A percentile compares a stretch with the other conserved stretches of the same genome.
These are phyloP conservation scores for Pseudorhiza aurosa DNA, from an alignment of 30 jellyfish, hydroid and myxozoan species.

Conservation along the genomic window DNA sequence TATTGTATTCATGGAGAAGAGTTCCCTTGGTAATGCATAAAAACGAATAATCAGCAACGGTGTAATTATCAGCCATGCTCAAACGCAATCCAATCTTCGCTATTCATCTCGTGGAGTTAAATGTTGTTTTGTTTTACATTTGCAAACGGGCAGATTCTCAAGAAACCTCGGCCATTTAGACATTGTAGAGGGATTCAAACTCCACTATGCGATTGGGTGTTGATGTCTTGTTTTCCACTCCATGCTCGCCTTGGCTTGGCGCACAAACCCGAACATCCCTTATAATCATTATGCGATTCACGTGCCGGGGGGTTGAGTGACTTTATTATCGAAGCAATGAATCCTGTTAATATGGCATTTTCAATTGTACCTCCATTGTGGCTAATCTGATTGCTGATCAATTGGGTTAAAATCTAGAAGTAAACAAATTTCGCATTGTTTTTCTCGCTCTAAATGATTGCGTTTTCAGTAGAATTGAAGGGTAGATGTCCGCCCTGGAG, in stretches of 20 bases:
- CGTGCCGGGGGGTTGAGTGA: constrained; percentile 1
- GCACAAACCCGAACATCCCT: constrained; percentile 8
- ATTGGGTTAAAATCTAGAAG: background rate
- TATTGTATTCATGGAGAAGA: too few species aligned
- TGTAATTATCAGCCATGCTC: too few species aligned
- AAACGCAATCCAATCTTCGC: too few species aligned
- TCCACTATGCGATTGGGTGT: too few species aligned
- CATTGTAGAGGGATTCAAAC: too few species aligned
- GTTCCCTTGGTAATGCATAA: too few species aligned
- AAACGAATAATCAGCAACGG: too few species aligned
- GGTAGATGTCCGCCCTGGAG: background rate
- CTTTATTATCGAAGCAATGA: background rate
- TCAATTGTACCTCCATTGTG: background rate
- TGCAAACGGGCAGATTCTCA: too few species aligned
- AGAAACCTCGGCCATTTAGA: too few species aligned
- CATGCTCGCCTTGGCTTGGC: constrained; percentile 1
- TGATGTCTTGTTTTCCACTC: background rate
- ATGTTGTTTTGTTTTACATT: too few species aligned
- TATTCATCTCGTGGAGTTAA: too few species aligned
- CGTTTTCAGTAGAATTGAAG: background rate
- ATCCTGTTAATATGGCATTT: background rate
- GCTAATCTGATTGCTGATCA: constrained; percentile 18
- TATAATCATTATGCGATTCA: background rate
- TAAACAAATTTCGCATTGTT: constrained; percentile 7
- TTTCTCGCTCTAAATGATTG: background rate